Percentiles rank a stretch among this genome's conserved stretches.
Conservation (phyloP, 2,888 invertebrate species). For the Erebia ligea region DNA sequence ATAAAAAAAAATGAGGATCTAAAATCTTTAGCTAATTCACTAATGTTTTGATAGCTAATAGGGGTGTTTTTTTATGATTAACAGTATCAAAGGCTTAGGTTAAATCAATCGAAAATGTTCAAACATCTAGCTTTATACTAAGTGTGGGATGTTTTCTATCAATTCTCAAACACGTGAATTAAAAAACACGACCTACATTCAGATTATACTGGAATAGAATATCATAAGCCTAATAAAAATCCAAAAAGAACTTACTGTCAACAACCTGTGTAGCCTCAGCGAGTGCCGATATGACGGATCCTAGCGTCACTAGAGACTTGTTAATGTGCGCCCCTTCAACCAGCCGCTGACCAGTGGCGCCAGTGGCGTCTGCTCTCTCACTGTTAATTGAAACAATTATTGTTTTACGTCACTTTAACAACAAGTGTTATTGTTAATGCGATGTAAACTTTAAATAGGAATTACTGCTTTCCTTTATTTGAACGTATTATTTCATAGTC, state of each 20-base stretch:
- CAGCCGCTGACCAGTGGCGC: slow-evolving; percentile 94
- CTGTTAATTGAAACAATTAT: slow-evolving; percentile 63
- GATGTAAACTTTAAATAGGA: no score
- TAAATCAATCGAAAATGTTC: neutral
- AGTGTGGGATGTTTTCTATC: neutral
- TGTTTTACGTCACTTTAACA: no score
- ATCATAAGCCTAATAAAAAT: slow-evolving; percentile 6
- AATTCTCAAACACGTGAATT: neutral
- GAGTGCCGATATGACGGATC: slow-evolving; percentile 93
- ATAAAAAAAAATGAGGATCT: neutral
- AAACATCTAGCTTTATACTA: neutral
- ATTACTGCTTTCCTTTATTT: no score
- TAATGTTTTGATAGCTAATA: neutral
- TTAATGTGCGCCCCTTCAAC: slow-evolving; percentile 96
- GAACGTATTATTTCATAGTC: no score
- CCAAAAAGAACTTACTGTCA: slow-evolving; percentile 50
- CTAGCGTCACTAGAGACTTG: slow-evolving; percentile 93
- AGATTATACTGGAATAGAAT: neutral
- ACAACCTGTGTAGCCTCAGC: slow-evolving; percentile 84
- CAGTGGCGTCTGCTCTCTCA: slow-evolving; percentile 94
- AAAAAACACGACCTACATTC: no score
- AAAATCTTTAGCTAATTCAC: neutral
- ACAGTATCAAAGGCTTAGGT: slow-evolving; percentile 18
- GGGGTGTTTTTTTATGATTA: neutral
- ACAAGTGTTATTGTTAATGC: no score